phyloP scores from a whole-genome alignment of 2,113 vertebrate species.

The Chitala chitala region DNA sequence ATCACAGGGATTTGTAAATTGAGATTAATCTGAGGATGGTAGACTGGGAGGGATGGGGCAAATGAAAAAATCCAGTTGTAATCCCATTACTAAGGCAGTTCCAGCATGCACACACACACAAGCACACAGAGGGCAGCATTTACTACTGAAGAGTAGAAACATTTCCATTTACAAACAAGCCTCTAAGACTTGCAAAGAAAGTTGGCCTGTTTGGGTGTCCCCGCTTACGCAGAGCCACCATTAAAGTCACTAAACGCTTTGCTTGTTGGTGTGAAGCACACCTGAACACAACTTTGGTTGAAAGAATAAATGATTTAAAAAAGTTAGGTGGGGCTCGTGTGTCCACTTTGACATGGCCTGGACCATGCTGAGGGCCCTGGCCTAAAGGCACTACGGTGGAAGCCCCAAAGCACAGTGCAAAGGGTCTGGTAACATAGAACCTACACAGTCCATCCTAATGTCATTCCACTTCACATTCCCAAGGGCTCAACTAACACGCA shows the following conservation, averaged over 20 bases:
- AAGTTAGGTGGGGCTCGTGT: not conserved
- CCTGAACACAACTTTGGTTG: not conserved
- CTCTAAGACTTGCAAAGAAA: not conserved
- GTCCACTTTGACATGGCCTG: not conserved
- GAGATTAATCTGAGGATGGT: not conserved
- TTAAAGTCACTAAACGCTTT: not conserved
- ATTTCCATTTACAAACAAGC: no score
- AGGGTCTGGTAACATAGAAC: slow-evolving; percentile 8
- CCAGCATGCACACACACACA: not conserved
- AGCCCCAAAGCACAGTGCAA: not conserved
- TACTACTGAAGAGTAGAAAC: not conserved
- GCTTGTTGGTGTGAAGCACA: not conserved
- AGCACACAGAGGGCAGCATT: no score
- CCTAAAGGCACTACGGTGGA: slow-evolving; percentile 4
- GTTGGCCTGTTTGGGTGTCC: not conserved
- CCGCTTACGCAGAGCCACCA: not conserved
- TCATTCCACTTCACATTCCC: not conserved
- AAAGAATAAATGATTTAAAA: not conserved
- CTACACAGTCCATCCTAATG: not conserved
- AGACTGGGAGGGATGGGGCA: not conserved
- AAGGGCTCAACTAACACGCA: not conserved
- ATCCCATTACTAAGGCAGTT: not conserved
- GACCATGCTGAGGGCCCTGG: not conserved
- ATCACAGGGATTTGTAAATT: not conserved
- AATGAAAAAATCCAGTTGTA: not conserved